Evolutionary conservation across 2,888 invertebrate species (phyloP).

Genomic region (Pantelozetes paolii): DNA sequence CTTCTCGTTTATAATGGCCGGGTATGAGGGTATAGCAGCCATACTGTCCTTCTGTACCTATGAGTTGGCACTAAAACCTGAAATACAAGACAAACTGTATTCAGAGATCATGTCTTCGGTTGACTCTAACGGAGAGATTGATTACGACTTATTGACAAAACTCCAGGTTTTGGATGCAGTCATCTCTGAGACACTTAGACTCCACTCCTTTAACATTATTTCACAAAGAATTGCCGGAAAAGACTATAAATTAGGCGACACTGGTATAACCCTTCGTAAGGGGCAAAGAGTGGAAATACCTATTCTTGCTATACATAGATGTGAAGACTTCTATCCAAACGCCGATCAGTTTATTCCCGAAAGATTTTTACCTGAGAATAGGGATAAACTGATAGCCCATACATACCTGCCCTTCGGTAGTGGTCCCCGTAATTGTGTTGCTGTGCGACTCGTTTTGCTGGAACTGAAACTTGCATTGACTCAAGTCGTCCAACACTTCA

Average conservation of each 20-base stretch:
- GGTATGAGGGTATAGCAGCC: conserved; percentile 63
- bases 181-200: conserved; percentile 43
- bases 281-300: conserved; percentile 42
- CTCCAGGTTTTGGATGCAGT: conserved; percentile 43
- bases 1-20: conserved; percentile 62
- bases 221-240: conserved; percentile 38
- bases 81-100: conserved; percentile 57
- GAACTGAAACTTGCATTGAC: conserved; percentile 45
- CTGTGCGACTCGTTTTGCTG: conserved; percentile 46
- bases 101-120: conserved; percentile 56
- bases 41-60: conserved; percentile 60
- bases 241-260: conserved; percentile 43
- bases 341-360: conserved; percentile 45
- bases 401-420: conserved; percentile 45
- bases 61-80: conserved; percentile 58
- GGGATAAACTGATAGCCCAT: conserved; percentile 41
- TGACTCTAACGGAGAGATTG: background rate
- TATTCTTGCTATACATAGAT: conserved; percentile 43
- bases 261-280: conserved; percentile 42
- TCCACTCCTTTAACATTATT: conserved; percentile 35
- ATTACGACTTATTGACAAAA: background rate
- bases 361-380: conserved; percentile 46
- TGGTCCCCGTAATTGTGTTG: conserved; percentile 48
- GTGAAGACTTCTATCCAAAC: conserved; percentile 42
- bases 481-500: conserved; percentile 42